Conservation (phyloP, 2,888 invertebrate genomes). For the Conomelus anceps region DNA sequence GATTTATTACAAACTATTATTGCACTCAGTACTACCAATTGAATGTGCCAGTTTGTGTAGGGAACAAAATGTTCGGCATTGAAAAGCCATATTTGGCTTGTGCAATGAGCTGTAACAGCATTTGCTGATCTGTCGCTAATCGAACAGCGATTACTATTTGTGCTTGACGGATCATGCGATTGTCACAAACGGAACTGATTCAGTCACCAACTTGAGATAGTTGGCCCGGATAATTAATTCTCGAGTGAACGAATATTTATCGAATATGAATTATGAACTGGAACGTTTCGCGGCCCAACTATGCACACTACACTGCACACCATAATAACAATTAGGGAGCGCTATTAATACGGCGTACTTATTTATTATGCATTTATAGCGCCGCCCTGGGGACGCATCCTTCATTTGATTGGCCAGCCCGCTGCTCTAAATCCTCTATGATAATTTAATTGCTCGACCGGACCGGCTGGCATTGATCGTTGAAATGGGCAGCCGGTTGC, state of each 20-base stretch:
- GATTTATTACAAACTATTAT: too few species aligned
- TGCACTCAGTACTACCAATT: too few species aligned
- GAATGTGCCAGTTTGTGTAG: too few species aligned
- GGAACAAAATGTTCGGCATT: too few species aligned
- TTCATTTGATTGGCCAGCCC: not conserved
- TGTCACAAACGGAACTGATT: not conserved
- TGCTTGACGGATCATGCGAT: not conserved
- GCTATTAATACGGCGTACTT: not conserved
- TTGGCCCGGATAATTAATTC: not conserved
- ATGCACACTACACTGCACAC: not conserved
- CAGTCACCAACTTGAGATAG: not conserved
- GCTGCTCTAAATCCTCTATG: not conserved
- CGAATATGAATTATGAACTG: not conserved
- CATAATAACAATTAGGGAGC: not conserved
- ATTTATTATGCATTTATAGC: not conserved
- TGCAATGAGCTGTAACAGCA: not conserved
- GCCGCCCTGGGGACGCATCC: not conserved
- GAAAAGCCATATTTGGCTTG: too few species aligned
- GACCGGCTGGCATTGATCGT: not conserved
- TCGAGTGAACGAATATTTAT: not conserved
- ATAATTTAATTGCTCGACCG: not conserved
- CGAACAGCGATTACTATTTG: not conserved
- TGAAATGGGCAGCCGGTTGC: not conserved
- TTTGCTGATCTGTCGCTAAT: not conserved
- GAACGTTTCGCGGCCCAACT: not conserved